Evolutionary conservation across 2,113 vertebrate species (phyloP).

Genomic region (Lycaon pictus): DNA sequence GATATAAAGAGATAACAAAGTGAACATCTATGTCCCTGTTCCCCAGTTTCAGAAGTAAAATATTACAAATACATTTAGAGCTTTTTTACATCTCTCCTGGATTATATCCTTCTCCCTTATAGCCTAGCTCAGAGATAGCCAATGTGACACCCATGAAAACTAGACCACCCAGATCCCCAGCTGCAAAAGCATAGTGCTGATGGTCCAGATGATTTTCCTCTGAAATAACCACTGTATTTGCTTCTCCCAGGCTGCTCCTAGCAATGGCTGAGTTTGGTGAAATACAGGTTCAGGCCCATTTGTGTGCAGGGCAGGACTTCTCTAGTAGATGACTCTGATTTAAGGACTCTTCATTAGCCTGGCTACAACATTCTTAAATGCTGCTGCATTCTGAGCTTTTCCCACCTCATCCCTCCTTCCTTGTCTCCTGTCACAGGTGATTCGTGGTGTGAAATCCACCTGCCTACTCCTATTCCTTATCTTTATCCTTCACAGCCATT

Average conservation of each 20-base stretch:
- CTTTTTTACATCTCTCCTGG: background rate
- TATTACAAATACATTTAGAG: background rate
- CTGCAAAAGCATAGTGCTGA: rapidly evolving
- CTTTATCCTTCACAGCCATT: background rate
- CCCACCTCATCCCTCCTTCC: background rate
- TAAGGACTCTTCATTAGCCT: background rate
- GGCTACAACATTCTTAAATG: background rate
- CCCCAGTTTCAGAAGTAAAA: background rate
- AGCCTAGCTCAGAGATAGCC: background rate
- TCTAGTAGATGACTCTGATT: background rate
- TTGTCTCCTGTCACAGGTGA: background rate
- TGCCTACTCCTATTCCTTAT: background rate
- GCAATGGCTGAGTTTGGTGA: background rate
- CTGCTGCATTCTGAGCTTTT: background rate
- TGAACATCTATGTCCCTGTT: background rate
- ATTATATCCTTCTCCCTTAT: background rate
- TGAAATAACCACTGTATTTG: background rate
- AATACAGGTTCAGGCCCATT: background rate
- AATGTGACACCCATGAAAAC: background rate
- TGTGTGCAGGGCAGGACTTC: background rate
- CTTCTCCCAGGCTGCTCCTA: background rate
- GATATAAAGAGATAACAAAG: background rate
- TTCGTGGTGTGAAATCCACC: background rate
- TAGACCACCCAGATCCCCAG: background rate
- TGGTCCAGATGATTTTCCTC: background rate